A percentile compares a stretch with the other conserved stretches of the same genome.
These are phyloP conservation scores for Enteromius mattozi DNA, from an alignment of 2,797 vertebrate genomes.

Conservation along the genomic window DNA sequence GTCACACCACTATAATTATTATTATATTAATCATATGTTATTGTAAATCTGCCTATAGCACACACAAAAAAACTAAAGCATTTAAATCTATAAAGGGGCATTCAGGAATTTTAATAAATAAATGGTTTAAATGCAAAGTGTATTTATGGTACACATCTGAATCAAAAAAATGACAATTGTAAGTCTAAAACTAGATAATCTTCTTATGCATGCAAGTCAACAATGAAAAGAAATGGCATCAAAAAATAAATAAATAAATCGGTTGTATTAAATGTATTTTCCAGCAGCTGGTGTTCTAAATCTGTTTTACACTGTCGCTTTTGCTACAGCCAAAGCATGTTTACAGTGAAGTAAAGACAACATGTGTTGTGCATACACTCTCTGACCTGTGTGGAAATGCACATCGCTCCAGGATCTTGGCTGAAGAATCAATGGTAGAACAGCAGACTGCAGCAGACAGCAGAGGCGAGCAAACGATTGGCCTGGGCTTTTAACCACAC, in stretches of 20 bases:
- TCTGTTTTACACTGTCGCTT: constrained; percentile 10
- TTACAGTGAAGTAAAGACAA: constrained; percentile 27
- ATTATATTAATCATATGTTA: too few relatives aligned
- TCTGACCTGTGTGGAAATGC: constrained; percentile 43
- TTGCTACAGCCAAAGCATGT: constrained; percentile 12
- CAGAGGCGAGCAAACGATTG: constrained; percentile 12
- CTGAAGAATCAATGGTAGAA: constrained; percentile 41
- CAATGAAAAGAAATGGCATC: neutral
- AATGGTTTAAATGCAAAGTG: neutral
- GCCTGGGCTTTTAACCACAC: constrained; percentile 33
- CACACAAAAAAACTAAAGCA: neutral
- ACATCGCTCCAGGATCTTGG: constrained; percentile 39
- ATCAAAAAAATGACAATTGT: neutral
- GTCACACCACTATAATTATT: neutral
- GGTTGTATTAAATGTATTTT: neutral
- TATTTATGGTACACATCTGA: too few relatives aligned
- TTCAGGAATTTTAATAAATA: neutral
- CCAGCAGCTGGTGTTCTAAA: constrained; percentile 9
- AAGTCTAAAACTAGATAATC: neutral
- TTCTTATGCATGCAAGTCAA: neutral
- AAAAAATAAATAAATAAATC: neutral
- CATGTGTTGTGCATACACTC: constrained; percentile 25
- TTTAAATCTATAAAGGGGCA: neutral
- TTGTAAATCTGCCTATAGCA: neutral
- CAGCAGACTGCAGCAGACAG: constrained; percentile 44